Evolutionary conservation across 1,140 invertebrate genomes (phyloP).

Genomic region (Halictus rubicundus): DNA sequence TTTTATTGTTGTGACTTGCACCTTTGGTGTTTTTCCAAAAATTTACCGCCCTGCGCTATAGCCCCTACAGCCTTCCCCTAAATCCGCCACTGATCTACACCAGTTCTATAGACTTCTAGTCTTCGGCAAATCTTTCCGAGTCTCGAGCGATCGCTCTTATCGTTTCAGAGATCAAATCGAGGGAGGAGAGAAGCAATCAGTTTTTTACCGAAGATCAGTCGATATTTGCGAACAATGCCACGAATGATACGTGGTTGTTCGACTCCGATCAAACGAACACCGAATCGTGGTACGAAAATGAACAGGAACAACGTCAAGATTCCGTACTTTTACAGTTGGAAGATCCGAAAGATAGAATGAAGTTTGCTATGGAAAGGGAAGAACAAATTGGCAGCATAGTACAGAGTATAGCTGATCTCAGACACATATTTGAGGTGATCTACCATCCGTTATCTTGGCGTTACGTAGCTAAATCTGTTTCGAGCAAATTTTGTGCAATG

Average conservation of each 20-base stretch:
- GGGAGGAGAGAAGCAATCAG: constrained; percentile 93
- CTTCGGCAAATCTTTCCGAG: no score
- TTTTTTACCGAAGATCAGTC: constrained; percentile 85
- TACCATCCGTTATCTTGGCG: no score
- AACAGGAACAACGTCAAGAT: constrained; percentile 73
- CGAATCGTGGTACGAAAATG: constrained; percentile 66
- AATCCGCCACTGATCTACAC: no score
- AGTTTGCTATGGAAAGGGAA: constrained; percentile 89
- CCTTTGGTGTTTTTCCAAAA: no score
- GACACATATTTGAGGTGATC: constrained; percentile 93
- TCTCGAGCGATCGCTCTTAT: not conserved
- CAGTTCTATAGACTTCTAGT: no score
- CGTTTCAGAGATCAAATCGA: constrained; percentile 87
- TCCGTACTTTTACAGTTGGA: constrained; percentile 75
- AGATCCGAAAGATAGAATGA: constrained; percentile 91
- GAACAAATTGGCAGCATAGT: constrained; percentile 95
- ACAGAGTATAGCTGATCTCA: constrained; percentile 94
- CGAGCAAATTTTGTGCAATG: no score
- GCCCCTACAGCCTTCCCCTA: no score
- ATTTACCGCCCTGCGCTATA: no score
- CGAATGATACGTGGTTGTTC: constrained; percentile 71
- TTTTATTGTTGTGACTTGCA: no score
- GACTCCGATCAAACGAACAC: constrained; percentile 65
- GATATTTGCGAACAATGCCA: constrained; percentile 62
- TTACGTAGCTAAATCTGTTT: no score